Evolutionary conservation across 2,888 invertebrate genomes (phyloP), one percentile per base, ranked within the genome.

Genomic region (Zaprionus obscuricornis): DNA sequence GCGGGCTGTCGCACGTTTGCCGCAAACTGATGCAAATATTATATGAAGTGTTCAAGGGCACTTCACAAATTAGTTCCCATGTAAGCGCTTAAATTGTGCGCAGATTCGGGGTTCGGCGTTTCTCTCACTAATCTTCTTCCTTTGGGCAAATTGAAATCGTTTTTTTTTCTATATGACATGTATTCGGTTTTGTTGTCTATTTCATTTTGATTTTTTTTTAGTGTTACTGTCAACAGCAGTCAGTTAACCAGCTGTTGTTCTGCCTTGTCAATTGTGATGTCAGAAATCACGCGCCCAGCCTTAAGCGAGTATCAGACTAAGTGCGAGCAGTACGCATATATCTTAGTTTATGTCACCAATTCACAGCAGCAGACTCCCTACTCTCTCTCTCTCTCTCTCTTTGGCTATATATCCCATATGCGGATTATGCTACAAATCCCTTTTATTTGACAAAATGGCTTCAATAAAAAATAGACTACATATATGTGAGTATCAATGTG

Each of bases 21-120:
- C 78, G 67, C 81, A 81, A 75, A 82, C 71, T 81, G 82, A 87
- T 87, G 88, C 85, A 87, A 85, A 88, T 88, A 78, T 66, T 74
- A 59, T 66, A 85, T 83, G 77, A 85, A 87, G 88, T 88, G 88
- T 87, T 88, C 69, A 74, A 87, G 88, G 73, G 83, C 75, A 88
- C 88, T 88, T 88, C 84, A 88, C 66, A 87, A 86, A 86, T 88
- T 86, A 88, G 86, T 88, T 88, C 87, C 88, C 88, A 88, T 88
- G 84, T 86, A 78, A 85, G 73, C 74, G 77, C 81, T 76, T 83
- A 66, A 78, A 72, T 69, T 75, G 64, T 42, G 52, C 52, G 13
- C 54, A 24, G 54, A 13, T 56, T 34, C 42, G 17, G 42, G 13
- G 50, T 51, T 11, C 22, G 17, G 14, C 43, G 34, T 31, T 40